These are phyloP conservation scores for Lanistes nyassanus DNA, from an alignment of 1,140 invertebrate genomes.

Conservation along the genomic window DNA sequence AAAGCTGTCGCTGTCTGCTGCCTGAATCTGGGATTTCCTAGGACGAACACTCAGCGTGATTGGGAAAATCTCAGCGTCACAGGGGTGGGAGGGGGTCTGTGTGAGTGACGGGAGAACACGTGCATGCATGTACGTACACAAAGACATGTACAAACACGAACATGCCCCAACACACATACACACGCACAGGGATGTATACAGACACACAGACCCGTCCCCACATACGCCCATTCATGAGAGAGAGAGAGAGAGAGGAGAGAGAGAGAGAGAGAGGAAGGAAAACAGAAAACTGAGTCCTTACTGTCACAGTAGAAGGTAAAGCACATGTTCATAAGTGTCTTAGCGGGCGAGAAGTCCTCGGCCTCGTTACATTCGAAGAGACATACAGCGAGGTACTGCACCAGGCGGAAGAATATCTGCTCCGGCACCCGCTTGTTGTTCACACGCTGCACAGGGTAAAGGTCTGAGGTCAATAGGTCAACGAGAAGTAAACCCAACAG, in stretches of 20 bases:
- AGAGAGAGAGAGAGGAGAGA: constrained; percentile 22
- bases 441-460: constrained; percentile 68
- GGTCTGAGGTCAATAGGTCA: neutral
- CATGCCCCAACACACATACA: neutral
- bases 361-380: constrained; percentile 82
- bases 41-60: no score
- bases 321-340: constrained; percentile 85
- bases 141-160: neutral
- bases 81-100: no score
- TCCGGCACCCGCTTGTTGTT: constrained; percentile 76
- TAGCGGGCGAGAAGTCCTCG: constrained; percentile 81
- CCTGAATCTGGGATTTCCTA: no score
- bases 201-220: neutral
- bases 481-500: neutral
- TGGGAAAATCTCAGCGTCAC: no score
- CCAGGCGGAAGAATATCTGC: constrained; percentile 80
- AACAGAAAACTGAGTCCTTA: constrained; percentile 59
- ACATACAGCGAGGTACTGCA: constrained; percentile 81
- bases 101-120: neutral
- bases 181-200: neutral
- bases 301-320: constrained; percentile 84
- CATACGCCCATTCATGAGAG: constrained; percentile 12
- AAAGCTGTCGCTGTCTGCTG: no score
- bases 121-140: neutral
- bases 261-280: constrained; percentile 18